Conservation (phyloP, 2,113 vertebrate genomes). For the Tapirus terrestris region DNA sequence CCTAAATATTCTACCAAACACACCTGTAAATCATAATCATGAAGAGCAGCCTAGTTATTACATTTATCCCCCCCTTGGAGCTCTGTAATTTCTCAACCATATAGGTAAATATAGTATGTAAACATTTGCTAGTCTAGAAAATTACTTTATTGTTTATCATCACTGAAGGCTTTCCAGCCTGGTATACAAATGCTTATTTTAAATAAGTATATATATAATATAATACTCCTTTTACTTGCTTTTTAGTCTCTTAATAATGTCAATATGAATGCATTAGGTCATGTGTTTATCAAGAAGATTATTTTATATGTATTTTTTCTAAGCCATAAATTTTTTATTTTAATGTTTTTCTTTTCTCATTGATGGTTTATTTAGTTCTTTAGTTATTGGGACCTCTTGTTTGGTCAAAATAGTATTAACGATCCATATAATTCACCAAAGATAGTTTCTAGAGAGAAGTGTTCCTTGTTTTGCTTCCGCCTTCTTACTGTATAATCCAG, state of each 20-base stretch:
- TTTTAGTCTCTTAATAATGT: not conserved
- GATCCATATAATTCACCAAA: not conserved
- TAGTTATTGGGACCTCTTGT: not conserved
- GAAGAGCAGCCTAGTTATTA: not conserved
- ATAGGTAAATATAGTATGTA: not conserved
- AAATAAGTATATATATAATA: not conserved
- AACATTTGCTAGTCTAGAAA: constrained; percentile 21
- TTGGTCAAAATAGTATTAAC: not conserved
- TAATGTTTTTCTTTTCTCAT: constrained; percentile 29
- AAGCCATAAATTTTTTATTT: not conserved
- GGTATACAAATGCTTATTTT: not conserved
- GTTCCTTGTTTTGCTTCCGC: not conserved
- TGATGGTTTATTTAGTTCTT: not conserved
- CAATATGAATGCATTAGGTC: not conserved
- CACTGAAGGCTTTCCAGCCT: not conserved
- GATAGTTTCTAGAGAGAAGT: not conserved
- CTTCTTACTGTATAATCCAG: not conserved
- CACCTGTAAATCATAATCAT: not conserved
- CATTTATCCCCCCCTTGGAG: not conserved
- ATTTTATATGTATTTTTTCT: not conserved
- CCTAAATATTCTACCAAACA: not conserved
- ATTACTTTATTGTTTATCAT: not conserved
- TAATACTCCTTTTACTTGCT: not conserved
- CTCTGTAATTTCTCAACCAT: not conserved
- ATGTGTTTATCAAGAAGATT: constrained; percentile 23